phyloP scores from a whole-genome alignment of 2,888 invertebrate species.

The Litoditis marina region DNA sequence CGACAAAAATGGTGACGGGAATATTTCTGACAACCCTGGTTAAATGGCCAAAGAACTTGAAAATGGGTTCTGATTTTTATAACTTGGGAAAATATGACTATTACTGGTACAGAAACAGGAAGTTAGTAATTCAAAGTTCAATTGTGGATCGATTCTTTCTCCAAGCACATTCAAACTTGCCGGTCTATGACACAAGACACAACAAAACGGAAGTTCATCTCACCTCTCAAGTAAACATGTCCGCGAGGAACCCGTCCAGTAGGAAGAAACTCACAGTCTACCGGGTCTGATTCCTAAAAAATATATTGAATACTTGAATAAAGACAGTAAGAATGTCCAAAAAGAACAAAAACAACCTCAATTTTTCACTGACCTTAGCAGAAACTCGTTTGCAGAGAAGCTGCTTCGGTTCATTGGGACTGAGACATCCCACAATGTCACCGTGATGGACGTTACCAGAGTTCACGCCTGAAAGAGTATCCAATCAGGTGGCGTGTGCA shows the following conservation, averaged over 20 bases:
- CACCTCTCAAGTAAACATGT: constrained; percentile 45
- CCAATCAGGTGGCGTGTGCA: too few relatives aligned
- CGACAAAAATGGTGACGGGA: too few relatives aligned
- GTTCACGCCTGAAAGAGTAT: constrained; percentile 12
- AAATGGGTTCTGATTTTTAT: too few relatives aligned
- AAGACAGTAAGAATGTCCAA: background rate
- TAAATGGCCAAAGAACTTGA: too few relatives aligned
- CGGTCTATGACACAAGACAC: too few relatives aligned
- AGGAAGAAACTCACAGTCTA: constrained; percentile 27
- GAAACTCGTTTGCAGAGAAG: constrained; percentile 44
- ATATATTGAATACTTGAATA: background rate
- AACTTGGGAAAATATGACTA: too few relatives aligned
- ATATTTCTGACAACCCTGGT: too few relatives aligned
- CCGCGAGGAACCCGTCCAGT: constrained; percentile 47
- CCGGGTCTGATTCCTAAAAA: constrained; percentile 31
- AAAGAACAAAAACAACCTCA: background rate
- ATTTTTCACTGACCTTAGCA: constrained; percentile 39
- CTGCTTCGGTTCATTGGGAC: constrained; percentile 45
- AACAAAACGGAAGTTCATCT: too few relatives aligned
- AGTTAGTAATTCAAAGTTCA: too few relatives aligned
- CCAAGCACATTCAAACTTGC: background rate
- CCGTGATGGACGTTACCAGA: constrained; percentile 28
- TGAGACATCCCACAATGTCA: constrained; percentile 53
- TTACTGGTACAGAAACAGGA: too few relatives aligned
- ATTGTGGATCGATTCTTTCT: too few relatives aligned